Percentiles rank a stretch among this genome's conserved stretches.
phyloP scores from a whole-genome alignment of 1,140 invertebrate genomes.

The Aphelinus certus region DNA sequence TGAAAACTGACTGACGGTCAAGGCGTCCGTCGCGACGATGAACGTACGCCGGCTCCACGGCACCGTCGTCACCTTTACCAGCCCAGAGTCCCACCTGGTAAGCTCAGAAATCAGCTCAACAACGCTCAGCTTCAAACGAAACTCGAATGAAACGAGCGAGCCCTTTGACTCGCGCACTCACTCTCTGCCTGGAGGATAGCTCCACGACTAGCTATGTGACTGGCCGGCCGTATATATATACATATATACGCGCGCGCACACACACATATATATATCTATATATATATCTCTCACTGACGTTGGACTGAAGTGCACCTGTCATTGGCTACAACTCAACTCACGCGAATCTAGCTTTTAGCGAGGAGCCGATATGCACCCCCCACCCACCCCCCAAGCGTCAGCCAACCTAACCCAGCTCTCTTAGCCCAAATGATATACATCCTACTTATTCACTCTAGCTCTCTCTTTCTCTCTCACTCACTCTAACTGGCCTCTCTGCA shows the following conservation, averaged over 20 bases:
- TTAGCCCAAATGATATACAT: neutral
- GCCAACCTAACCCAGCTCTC: slow-evolving; percentile 23
- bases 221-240: slow-evolving; percentile 48
- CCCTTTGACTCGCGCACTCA: slow-evolving; percentile 34
- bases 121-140: slow-evolving; percentile 25
- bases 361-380: slow-evolving; percentile 47
- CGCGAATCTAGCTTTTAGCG: slow-evolving; percentile 63
- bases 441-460: slow-evolving; percentile 5
- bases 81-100: slow-evolving; percentile 74
- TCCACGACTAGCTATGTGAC: slow-evolving; percentile 51
- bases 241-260: slow-evolving; percentile 45
- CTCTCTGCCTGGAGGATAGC: slow-evolving; percentile 46
- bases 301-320: slow-evolving; percentile 51
- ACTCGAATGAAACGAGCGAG: slow-evolving; percentile 41
- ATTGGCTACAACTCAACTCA: slow-evolving; percentile 59
- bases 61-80: slow-evolving; percentile 76
- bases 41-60: slow-evolving; percentile 64
- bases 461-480: slow-evolving; percentile 13
- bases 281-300: slow-evolving; percentile 41
- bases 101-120: slow-evolving; percentile 50
- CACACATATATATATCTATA: slow-evolving; percentile 7
- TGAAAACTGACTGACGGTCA: neutral
- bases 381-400: neutral
- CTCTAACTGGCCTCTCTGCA: neutral
- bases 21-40: slow-evolving; percentile 54